Evolutionary conservation across 1,140 invertebrate species (phyloP), one percentile per base, ranked within the genome.

Genomic region (Philopotamus ludificatus): DNA sequence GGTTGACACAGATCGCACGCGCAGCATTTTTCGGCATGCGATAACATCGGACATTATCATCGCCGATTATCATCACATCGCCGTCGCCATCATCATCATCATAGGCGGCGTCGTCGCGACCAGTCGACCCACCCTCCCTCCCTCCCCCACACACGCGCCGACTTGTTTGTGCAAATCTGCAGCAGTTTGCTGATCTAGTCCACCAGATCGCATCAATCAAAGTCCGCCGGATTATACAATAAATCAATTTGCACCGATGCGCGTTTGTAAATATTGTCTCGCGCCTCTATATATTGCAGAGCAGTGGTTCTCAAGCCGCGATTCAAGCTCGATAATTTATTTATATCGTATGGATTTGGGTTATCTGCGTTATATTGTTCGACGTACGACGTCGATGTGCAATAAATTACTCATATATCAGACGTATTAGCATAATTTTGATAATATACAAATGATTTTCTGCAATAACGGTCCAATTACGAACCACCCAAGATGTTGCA

Each of bases 161-260:
- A n/a, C n/a, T n/a, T n/a, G 21, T 50, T 45, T 45, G 44, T 18
- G 49, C 49, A 50, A 22, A 50, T 50, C 49, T 22, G n/a, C 50
- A 3, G 18, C 50, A 53, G 28, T 53, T 23, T 53, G 22, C 18
- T 12, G 50, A 53, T 53, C 50, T 53, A 53, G 50, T 53, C 28
- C 50, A 25, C 21, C 21, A 25, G 16, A 25, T 53, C 21, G 50
- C 50, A 53, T 53, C 9, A 53, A 53, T 53, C 50, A 53, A 53
- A 53, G 22, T 18, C 18, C 21, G 28, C 22, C 10, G 21, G 15
- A 34, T 4, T 18, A 49, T 21, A 2, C 3, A 49, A 18, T 18
- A 44, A 15, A 12, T 44, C 41, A 18, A 44, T 44, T 18, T 12
- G 41, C 41, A 12, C 18, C 2, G 41, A 44, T 44, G n/a, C 41